phyloP scores from a whole-genome alignment of 2,113 vertebrate species.

The Triplophysa dalaica region DNA sequence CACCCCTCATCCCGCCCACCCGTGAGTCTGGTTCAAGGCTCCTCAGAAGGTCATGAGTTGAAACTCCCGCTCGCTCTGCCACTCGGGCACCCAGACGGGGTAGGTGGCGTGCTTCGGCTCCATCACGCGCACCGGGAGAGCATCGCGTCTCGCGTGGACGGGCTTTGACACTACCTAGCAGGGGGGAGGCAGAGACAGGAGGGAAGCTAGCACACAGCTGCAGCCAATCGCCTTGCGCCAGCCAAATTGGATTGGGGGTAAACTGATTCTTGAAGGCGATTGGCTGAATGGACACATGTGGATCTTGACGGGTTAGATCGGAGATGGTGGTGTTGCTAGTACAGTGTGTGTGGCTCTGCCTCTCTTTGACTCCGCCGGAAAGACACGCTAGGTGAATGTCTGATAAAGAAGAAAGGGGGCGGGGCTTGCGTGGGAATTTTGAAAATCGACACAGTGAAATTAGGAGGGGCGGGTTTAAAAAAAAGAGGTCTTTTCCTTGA shows the following conservation, averaged over 20 bases:
- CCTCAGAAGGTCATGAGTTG: conserved; percentile 85
- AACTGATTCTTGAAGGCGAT: background rate
- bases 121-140: conserved; percentile 76
- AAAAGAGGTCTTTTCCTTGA: conserved; percentile 54
- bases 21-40: conserved; percentile 60
- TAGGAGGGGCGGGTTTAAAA: conserved; percentile 55
- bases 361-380: conserved; percentile 48
- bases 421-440: conserved; percentile 54
- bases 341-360: conserved; percentile 49
- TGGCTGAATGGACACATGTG: conserved; percentile 42
- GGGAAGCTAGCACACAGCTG: conserved; percentile 77
- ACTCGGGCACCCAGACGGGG: conserved; percentile 81
- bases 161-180: conserved; percentile 84
- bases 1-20: conserved; percentile 43
- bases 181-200: conserved; percentile 74
- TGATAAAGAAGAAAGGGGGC: conserved; percentile 50
- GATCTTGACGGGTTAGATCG: conserved; percentile 45
- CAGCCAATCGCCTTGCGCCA: conserved; percentile 61
- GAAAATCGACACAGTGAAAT: conserved; percentile 58
- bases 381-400: conserved; percentile 55
- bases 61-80: conserved; percentile 81
- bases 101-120: conserved; percentile 83
- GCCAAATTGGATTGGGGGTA: conserved; percentile 33
- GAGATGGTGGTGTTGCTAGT: conserved; percentile 48
- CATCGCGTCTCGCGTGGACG: conserved; percentile 77